phyloP scores from a whole-genome alignment of 1,140 invertebrate species.

The Phthorimaea operculella region DNA sequence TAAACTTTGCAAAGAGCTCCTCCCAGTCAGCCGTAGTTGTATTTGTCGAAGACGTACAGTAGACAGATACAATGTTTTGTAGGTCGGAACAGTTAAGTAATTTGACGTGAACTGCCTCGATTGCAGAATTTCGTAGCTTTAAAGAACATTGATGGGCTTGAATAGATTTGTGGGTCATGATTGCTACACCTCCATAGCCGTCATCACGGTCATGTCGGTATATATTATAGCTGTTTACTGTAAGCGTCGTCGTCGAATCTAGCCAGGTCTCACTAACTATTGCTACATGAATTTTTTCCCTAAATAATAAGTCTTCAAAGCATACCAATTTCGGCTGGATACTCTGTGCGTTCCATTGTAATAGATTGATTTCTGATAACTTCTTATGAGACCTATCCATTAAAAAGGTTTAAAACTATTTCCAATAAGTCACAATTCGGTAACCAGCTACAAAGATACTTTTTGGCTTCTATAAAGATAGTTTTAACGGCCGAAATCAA shows the following conservation, averaged over 20 bases:
- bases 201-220: constrained; percentile 11
- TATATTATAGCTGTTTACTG: constrained; percentile 10
- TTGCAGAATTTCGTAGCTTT: constrained; percentile 3
- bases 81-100: constrained; percentile 12
- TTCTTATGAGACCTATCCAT: background rate
- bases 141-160: background rate
- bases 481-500: background rate
- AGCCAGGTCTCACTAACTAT: constrained; percentile 15
- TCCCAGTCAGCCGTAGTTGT: constrained; percentile 15
- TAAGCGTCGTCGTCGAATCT: background rate
- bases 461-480: background rate
- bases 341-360: constrained; percentile 16
- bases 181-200: constrained; percentile 14
- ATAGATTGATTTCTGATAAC: constrained; percentile 4
- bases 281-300: constrained; percentile 15
- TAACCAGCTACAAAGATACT: background rate
- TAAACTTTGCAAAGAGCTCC: constrained; percentile 7
- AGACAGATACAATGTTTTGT: constrained; percentile 12
- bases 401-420: background rate
- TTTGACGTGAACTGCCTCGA: constrained; percentile 11
- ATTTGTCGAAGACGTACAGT: constrained; percentile 11
- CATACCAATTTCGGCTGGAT: constrained; percentile 6
- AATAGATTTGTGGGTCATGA: constrained; percentile 16
- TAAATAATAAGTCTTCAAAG: constrained; percentile 1
- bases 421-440: background rate